These are phyloP conservation scores for Melitaea cinxia DNA, from an alignment of 1,140 invertebrate genomes.

Conservation along the genomic window DNA sequence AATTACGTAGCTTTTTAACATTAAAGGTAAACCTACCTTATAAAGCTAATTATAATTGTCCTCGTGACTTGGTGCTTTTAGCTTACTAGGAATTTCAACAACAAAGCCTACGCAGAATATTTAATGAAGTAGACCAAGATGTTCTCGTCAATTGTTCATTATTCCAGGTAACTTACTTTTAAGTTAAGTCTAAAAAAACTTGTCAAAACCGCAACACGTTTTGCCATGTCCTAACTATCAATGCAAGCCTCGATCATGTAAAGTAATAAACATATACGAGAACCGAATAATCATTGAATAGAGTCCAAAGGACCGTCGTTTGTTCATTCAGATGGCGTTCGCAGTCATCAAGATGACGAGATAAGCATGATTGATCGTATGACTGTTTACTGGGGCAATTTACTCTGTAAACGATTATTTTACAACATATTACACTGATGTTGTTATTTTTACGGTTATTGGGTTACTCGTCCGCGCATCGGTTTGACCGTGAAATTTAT, in stretches of 20 bases:
- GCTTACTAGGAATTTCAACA: background rate
- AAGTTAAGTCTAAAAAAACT: background rate
- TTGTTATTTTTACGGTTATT: conserved; percentile 29
- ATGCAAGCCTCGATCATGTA: background rate
- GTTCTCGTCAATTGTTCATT: background rate
- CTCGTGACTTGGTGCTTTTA: too few species aligned
- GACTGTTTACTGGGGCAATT: conserved; percentile 31
- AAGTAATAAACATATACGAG: background rate
- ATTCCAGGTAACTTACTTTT: background rate
- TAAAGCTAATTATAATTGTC: background rate
- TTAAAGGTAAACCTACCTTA: background rate
- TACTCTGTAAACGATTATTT: conserved; percentile 31
- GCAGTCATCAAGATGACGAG: conserved; percentile 23
- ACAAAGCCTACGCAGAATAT: background rate
- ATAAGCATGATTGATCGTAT: conserved; percentile 34
- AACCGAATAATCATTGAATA: conserved; percentile 2
- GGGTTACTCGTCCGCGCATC: conserved; percentile 7
- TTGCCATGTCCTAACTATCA: conserved; percentile 24
- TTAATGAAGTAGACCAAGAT: background rate
- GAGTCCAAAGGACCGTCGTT: background rate
- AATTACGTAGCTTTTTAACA: background rate
- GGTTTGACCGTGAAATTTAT: conserved; percentile 10
- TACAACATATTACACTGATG: conserved; percentile 10
- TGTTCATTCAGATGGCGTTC: conserved; percentile 20
- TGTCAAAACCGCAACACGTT: conserved; percentile 18